Conservation (phyloP, 2,797 vertebrate species). For the Epinephelus coioides region DNA sequence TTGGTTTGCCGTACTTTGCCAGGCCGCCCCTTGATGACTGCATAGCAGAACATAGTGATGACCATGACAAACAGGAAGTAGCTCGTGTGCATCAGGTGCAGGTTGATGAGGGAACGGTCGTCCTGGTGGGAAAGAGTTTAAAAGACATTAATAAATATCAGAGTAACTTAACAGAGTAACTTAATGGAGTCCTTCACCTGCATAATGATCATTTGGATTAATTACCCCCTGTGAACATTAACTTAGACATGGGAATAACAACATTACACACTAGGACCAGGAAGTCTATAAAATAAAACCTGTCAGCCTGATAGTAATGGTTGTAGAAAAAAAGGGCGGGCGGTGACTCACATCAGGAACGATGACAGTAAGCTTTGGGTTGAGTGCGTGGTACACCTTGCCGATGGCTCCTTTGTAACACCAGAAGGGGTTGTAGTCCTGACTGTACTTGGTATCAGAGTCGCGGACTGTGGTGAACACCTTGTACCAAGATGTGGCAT, state of each 20-base stretch:
- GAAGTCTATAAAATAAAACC: background rate
- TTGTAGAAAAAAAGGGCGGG: background rate
- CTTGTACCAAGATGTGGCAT: conserved; percentile 98
- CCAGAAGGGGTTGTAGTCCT: conserved; percentile 99
- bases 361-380: conserved; percentile 97
- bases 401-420: conserved; percentile 99
- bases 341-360: conserved; percentile 94
- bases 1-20: conserved; percentile 94
- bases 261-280: background rate
- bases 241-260: background rate
- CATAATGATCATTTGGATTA: too few species aligned
- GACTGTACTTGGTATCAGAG: conserved; percentile 95
- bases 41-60: conserved; percentile 99
- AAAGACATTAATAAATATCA: background rate
- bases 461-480: conserved; percentile 96
- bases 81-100: conserved; percentile 99
- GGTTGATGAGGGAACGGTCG: conserved; percentile 98
- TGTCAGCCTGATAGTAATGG: background rate
- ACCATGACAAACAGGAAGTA: conserved; percentile 99
- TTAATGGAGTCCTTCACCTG: too few species aligned
- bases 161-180: background rate
- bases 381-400: conserved; percentile 97
- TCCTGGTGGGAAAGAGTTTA: conserved; percentile 84
- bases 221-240: background rate
- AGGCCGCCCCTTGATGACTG: conserved; percentile 97